Conservation (phyloP, 2,888 invertebrate species). For the Cerastis rubricosa region DNA sequence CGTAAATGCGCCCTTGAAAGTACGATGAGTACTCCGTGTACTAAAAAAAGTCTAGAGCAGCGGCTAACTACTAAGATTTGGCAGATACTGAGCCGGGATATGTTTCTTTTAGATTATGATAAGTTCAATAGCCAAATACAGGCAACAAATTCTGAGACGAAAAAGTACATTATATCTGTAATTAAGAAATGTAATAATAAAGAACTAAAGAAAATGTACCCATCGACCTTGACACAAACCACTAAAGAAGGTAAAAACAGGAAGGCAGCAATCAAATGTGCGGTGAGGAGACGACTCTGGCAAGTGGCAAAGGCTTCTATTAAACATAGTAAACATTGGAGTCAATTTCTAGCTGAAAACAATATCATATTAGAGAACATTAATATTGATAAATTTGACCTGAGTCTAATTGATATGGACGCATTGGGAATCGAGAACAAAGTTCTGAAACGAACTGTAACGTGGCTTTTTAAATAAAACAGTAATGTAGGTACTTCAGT, state of each 20-base stretch:
- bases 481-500: not conserved
- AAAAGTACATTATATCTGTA: slow-evolving; percentile 54
- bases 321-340: slow-evolving; percentile 67
- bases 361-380: slow-evolving; percentile 72
- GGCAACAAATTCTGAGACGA: slow-evolving; percentile 52
- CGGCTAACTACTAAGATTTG: slow-evolving; percentile 51
- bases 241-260: slow-evolving; percentile 17
- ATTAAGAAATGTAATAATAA: slow-evolving; percentile 55
- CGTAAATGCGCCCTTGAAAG: slow-evolving; percentile 8
- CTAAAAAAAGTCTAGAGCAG: slow-evolving; percentile 39
- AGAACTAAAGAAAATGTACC: slow-evolving; percentile 32
- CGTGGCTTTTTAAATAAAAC: slow-evolving; percentile 72
- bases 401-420: slow-evolving; percentile 71
- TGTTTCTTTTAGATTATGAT: slow-evolving; percentile 43
- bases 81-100: slow-evolving; percentile 50
- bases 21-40: not conserved
- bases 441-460: slow-evolving; percentile 67
- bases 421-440: slow-evolving; percentile 72
- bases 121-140: slow-evolving; percentile 40
- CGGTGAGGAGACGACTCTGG: slow-evolving; percentile 70
- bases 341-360: slow-evolving; percentile 67
- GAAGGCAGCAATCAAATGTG: slow-evolving; percentile 65
- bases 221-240: slow-evolving; percentile 51
- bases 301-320: slow-evolving; percentile 68
- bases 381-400: slow-evolving; percentile 72